Evolutionary conservation across 37 sponge, comb jelly and placozoan species (phyloP).

Genomic region (Diacarnus erythraeanus): DNA sequence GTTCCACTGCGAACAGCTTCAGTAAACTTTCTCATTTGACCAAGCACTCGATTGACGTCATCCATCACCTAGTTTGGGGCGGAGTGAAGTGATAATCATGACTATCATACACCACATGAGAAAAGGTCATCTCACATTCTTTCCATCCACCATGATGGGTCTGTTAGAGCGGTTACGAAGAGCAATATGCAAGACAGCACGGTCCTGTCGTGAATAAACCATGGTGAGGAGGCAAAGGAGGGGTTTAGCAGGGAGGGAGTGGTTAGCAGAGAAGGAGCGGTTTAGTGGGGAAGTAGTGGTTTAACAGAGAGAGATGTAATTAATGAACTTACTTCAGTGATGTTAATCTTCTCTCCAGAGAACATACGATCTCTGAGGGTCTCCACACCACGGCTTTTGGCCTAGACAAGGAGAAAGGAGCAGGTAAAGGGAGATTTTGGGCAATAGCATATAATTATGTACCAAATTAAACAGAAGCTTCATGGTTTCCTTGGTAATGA

Average conservation of each 20-base stretch:
- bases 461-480: slow-evolving; percentile 87
- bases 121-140: slow-evolving; percentile 69
- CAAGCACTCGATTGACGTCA: slow-evolving; percentile 91
- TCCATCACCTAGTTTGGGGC: slow-evolving; percentile 61
- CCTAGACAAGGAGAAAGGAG: slow-evolving; percentile 39
- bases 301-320: slow-evolving; percentile 5
- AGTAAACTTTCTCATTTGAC: slow-evolving; percentile 87
- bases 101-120: background rate
- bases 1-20: slow-evolving; percentile 90
- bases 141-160: slow-evolving; percentile 91
- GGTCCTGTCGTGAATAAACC: slow-evolving; percentile 49
- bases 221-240: background rate
- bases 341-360: slow-evolving; percentile 95
- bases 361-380: slow-evolving; percentile 88
- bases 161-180: slow-evolving; percentile 91
- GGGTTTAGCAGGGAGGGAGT: slow-evolving; percentile 1
- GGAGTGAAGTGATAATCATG: background rate
- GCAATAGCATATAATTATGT: background rate
- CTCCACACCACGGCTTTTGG: slow-evolving; percentile 84
- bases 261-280: background rate
- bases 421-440: background rate
- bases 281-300: background rate
- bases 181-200: slow-evolving; percentile 97
- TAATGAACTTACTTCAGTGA: slow-evolving; percentile 83
- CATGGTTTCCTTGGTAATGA: slow-evolving; percentile 84